These are phyloP conservation scores for Drymodes brunneopygia DNA, from an alignment of 2,113 vertebrate species.

Conservation along the genomic window DNA sequence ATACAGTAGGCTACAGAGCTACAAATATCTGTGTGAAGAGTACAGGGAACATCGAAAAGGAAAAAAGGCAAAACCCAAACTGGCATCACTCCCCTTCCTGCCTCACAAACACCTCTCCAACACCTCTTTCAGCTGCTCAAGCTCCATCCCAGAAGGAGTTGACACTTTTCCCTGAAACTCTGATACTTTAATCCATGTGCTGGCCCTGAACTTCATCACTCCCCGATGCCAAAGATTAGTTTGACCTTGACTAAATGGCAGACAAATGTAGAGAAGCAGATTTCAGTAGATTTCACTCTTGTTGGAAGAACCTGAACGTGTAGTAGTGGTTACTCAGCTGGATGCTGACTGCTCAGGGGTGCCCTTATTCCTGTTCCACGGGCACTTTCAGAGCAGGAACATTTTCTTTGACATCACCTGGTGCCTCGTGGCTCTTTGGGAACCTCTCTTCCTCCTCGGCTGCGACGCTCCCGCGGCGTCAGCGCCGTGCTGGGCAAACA, in stretches of 20 bases:
- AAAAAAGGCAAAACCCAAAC: too few relatives aligned
- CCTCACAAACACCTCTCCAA: not conserved
- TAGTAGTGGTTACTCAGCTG: not conserved
- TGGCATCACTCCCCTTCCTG: not conserved
- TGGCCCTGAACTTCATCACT: not conserved
- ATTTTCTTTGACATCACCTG: not conserved
- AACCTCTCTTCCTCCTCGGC: not conserved
- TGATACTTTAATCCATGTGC: not conserved
- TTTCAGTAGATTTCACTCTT: accelerated
- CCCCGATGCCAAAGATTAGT: not conserved
- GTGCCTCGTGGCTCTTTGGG: not conserved
- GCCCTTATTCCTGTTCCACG: not conserved
- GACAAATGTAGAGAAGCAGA: not conserved
- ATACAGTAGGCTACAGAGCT: too few relatives aligned
- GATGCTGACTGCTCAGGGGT: not conserved
- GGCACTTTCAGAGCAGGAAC: not conserved
- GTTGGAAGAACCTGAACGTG: not conserved
- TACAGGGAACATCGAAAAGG: too few relatives aligned
- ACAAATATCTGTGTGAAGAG: too few relatives aligned
- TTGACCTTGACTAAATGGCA: not conserved
- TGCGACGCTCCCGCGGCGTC: not conserved
- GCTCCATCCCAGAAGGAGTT: not conserved
- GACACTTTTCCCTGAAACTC: not conserved
- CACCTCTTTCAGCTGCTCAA: not conserved
- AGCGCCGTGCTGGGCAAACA: not conserved